Evolutionary conservation across 2,113 vertebrate species (phyloP), one percentile per base, ranked within the genome.

Genomic region (Poecile atricapillus): DNA sequence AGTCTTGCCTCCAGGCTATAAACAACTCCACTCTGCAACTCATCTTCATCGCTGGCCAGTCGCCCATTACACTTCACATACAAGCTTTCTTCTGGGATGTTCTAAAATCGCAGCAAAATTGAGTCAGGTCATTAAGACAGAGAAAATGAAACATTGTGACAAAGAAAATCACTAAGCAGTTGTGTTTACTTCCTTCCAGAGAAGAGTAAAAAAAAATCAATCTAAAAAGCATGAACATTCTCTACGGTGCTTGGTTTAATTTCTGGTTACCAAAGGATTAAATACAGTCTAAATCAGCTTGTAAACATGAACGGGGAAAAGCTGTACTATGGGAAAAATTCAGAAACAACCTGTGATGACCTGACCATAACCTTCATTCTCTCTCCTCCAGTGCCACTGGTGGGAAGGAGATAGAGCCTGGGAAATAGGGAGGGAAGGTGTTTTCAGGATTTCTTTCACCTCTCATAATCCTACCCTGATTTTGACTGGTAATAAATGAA

Each of bases 1-100:
- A 99, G 98, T 11, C 99, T 98, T 21, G 98, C 98, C 82, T 99
- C 98, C 98, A 99, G 56, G 35, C 97, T 99, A 68, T 99, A 99
- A 80, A 98, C 35, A 0, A 95, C 97, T 59, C 99, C 99, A 91
- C 96, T 73, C 65, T 97, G 98, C 73, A 99, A 89, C 2, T 39
- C 22, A 5, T 98, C 98, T 3, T 97, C 95, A 25, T 76, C n/a
- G 0, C 25, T 60, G 7, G 94, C 83, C 33, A 97, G 94, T 0
- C 52, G 96, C 1, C 99, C 99, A 2, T 99, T 98, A 65, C 97
- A 98, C 46, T 95, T 98, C 56, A 99, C 97, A 11, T 99, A 99
- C 64, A 99, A 97, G 59, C 98, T 98, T 17, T 95, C 94, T 22
- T 75, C 84, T 5, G 97, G 98, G 41, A 98, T 47, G 8, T 84